Evolutionary conservation across 2,113 vertebrate species (phyloP), one percentile per base, ranked within the genome.

Genomic region (Trogon surrucura): DNA sequence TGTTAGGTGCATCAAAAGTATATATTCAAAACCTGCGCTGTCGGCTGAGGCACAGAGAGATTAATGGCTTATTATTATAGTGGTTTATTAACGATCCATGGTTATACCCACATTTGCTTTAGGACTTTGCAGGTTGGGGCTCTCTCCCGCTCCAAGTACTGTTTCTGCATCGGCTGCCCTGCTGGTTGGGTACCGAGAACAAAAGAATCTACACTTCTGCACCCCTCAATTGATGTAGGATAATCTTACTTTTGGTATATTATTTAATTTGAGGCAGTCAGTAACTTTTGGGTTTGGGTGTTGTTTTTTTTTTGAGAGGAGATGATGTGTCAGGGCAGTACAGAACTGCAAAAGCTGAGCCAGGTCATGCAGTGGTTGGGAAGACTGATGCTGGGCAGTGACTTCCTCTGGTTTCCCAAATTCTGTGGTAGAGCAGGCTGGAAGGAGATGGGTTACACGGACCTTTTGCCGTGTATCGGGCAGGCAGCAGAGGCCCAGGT

Each of bases 201-300:
- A 26, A 29, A 54, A 65, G 75, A 20, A 5, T 3, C 13, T 66
- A 22, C 11, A 4, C 8, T 51, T 26, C n/a, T 56, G 34, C 4
- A 0, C 10, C 25, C 20, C 10, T 9, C 0, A 4, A 0, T 2
- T 66, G 41, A 13, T 38, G 38, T 8, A 60, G 26, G 45, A 15
- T 45, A 9, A 9, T 45, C 73, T 74, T 22, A 13, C 14, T 45
- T 60, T 21, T 1, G 3, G 3, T 62, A 6, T 9, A 1, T 10
- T 18, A 15, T 27, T 67, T 77, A 13, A 34, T 57, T 26, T 78
- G 51, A 78, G 22, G 34, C 22, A 36, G 14, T 47, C 21, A 29
- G 6, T 71, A 75, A 65, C 36, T 16, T 5, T 8, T 48, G 41
- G 41, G 41, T 41, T 41, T 41, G 41, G 41, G 38, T 16, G n/a